Evolutionary conservation across 2,888 invertebrate genomes (phyloP), one percentile per base, ranked within the genome.

Genomic region (Ommatoiulus sabulosus): DNA sequence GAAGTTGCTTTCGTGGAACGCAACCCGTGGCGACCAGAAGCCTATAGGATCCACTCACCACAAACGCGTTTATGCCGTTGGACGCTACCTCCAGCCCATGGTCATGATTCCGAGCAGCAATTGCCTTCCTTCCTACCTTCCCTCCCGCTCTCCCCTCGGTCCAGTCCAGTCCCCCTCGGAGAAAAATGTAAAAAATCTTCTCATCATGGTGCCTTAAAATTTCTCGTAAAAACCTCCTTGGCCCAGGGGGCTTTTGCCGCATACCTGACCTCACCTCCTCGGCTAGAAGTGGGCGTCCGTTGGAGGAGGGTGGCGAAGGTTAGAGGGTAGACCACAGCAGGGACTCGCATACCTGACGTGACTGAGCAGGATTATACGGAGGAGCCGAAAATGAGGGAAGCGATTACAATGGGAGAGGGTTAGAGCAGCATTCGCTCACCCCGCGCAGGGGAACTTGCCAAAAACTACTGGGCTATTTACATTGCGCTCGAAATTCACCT

Each of bases 201-300:
- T 57, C n/a, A 15, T 63, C 63, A 63, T 63, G 63, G 63, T 63
- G 63, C 63, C 63, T 63, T 63, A 63, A 63, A 63, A 63, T 63
- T 63, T 63, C 63, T n/a, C 63, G n/a, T 0, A 63, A 63, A 63
- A 63, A 63, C 63, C n/a, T 5, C 17, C n/a, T 3, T 63, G 63
- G 3, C 63, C 63, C 20, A n/a, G n/a, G 63, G 63, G 63, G 6
- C 17, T 63, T 63, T 63, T 17, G n/a, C 63, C 63, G 63, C 63
- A 63, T 63, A 63, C 63, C 63, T 63, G 63, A 63, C 63, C 63
- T 63, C 63, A 63, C 63, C 63, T 63, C 63, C 3, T 7, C n/a
- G 20, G 63, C 63, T 7, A 6, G n/a, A 63, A 63, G 63, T 63
- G 63, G 63, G 63, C 63, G 57, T 57, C 57, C 17, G 57, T 57